Evolutionary conservation across 35 echinoderm and acorn worm species (phyloP).

Genomic region (Eucidaris tribuloides): DNA sequence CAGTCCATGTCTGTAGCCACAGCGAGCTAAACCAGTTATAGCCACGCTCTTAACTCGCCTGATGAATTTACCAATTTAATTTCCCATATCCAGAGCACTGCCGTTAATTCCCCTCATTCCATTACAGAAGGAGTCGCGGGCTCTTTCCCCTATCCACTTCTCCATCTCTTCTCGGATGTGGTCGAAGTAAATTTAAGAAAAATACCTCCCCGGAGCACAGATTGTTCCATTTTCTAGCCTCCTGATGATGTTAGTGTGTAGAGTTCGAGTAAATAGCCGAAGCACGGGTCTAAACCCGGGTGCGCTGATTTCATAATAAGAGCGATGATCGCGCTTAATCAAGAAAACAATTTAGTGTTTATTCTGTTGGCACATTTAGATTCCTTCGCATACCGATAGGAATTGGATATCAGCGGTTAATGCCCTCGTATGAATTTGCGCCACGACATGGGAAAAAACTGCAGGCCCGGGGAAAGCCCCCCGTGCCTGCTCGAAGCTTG

Average conservation of each 20-base stretch:
- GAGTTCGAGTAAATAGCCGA: background rate
- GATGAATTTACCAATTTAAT: no score
- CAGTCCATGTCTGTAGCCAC: no score
- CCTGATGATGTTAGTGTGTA: background rate
- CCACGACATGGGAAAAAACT: slow-evolving; percentile 9
- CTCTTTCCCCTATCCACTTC: no score
- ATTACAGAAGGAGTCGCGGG: no score
- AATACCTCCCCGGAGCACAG: background rate
- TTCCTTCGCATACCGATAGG: background rate
- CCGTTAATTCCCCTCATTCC: no score
- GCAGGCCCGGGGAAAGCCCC: no score
- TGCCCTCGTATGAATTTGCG: background rate
- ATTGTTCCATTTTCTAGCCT: background rate
- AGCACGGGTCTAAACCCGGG: background rate
- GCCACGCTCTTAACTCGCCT: no score
- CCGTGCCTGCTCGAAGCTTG: background rate
- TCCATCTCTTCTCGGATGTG: no score
- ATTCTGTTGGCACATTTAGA: no score
- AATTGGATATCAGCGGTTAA: slow-evolving; percentile 13
- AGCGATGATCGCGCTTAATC: background rate
- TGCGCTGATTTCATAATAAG: background rate
- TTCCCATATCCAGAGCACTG: no score
- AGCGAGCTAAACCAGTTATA: no score
- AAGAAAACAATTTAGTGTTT: background rate
- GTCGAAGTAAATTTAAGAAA: no score